Base-by-base conservation (phyloP, 2,113 vertebrate genomes). In the Eurypyga helias region DNA sequence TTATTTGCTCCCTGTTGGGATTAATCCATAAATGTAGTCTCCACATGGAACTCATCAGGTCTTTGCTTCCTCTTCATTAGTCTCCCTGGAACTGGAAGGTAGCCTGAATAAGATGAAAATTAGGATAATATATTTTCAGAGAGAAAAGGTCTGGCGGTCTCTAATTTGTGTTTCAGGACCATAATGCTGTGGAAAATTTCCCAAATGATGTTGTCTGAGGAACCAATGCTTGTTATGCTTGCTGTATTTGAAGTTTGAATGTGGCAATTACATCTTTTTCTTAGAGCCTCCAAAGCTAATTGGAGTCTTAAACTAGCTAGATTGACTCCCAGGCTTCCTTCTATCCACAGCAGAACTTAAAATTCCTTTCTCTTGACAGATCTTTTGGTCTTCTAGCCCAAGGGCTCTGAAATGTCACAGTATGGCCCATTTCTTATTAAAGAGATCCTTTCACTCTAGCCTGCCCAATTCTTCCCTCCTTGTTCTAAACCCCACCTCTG, bases 21-120 rank as follows among this genome's bases (percentile, higher is more conserved):
- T 98, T 98, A 98, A 98, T 98, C 96, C 96, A 93, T 97, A 97
- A 98, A 97, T 89, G 93, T 95, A 97, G 54, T 92, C 97, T 97
- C 97, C 95, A 77, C 92, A 90, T 97, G 96, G 96, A 97, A 95
- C 91, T 95, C 95, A 96, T 97, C 95, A 95, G 93, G 81, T 96
- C 93, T 96, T 96, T 89, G 91, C 97, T 94, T 94, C 86, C 96
- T 87, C 85, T 97, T 98, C 96, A 96, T 95, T 96, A 95, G 96
- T 93, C 97, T 97, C 97, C 82, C 61, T 88, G 96, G 95, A 98
- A 91, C 87, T 85, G 66, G 85, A 96, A 36, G 67, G 67, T 58
- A 96, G 90, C 91, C 78, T 95, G 80, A 96, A 96, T 91, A 95
- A 89, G 45, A 90, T 93, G 92, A 97, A 95, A 98, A 97, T 96